Evolutionary conservation across 2,797 vertebrate genomes (phyloP).

Genomic region (Mus caroli): DNA sequence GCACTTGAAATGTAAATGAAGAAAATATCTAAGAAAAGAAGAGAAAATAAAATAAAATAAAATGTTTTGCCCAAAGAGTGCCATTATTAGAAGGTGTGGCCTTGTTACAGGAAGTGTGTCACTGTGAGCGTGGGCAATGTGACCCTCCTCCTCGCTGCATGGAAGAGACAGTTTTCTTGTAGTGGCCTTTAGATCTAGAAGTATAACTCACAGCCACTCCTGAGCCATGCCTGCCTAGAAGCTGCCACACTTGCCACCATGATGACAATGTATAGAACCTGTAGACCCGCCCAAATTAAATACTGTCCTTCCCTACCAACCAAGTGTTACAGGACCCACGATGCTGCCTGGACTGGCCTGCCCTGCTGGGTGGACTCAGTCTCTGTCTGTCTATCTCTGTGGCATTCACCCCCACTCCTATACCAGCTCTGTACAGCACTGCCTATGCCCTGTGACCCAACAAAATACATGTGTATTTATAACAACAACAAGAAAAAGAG

Average conservation of each 20-base stretch:
- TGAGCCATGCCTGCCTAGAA: neutral
- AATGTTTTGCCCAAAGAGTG: neutral
- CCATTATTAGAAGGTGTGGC: neutral
- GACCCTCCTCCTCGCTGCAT: neutral
- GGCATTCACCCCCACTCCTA: too few species aligned
- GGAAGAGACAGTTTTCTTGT: neutral
- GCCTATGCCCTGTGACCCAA: too few species aligned
- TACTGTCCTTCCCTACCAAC: neutral
- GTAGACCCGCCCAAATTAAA: neutral
- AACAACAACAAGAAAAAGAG: neutral
- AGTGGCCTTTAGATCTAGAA: neutral
- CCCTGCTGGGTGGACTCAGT: too few species aligned
- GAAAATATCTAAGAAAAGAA: too few species aligned
- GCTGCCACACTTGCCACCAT: neutral
- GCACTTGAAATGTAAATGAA: too few species aligned
- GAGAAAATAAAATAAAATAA: too few species aligned
- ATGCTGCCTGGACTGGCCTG: too few species aligned
- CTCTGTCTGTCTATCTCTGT: too few species aligned
- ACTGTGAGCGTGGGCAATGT: neutral
- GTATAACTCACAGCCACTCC: neutral
- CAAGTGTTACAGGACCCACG: too few species aligned
- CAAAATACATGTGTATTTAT: too few species aligned
- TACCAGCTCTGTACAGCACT: too few species aligned
- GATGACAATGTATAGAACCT: neutral
- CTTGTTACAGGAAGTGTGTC: neutral